Percentiles rank a stretch among this genome's conserved stretches.
phyloP scores from a whole-genome alignment of 2,888 invertebrate genomes.

The Caenorhabditis sp. region DNA sequence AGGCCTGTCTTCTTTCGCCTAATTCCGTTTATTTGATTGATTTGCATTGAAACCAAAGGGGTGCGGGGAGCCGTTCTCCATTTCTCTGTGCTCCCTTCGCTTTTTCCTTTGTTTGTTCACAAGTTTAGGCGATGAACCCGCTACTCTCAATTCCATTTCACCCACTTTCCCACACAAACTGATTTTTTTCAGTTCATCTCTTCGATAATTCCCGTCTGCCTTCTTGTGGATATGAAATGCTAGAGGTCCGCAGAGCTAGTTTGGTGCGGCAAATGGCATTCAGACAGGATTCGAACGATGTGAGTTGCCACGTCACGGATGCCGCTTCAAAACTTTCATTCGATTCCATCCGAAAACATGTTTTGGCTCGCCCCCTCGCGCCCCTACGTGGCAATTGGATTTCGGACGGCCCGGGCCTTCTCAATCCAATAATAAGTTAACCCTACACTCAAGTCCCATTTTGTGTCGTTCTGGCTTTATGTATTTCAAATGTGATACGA shows the following conservation, averaged over 20 bases:
- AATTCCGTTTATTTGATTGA: conserved; percentile 39
- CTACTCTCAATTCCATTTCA: conserved; percentile 24
- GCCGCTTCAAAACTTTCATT: conserved; percentile 11
- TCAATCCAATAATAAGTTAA: not conserved
- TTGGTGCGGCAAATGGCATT: conserved; percentile 68
- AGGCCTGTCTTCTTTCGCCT: conserved; percentile 9
- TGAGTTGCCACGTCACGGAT: conserved; percentile 46
- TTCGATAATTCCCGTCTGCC: conserved; percentile 15
- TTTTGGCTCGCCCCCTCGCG: conserved; percentile 24
- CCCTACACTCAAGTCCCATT: not conserved
- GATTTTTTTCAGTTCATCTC: conserved; percentile 2
- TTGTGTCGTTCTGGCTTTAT: not conserved
- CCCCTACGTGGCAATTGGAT: conserved; percentile 41
- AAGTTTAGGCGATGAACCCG: conserved; percentile 30
- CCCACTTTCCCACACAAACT: conserved; percentile 14
- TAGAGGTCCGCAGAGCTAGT: conserved; percentile 65
- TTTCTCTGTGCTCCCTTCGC: not conserved
- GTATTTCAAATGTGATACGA: no score
- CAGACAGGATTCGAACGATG: conserved; percentile 67
- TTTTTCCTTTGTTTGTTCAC: conserved; percentile 37
- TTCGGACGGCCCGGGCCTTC: not conserved
- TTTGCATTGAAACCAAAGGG: conserved; percentile 26
- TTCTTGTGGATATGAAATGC: conserved; percentile 52
- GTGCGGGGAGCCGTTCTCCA: conserved; percentile 22
- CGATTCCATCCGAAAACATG: conserved; percentile 14